These are phyloP conservation scores for Cygnus buccinator DNA, from an alignment of 2,113 vertebrate genomes.

Conservation along the genomic window DNA sequence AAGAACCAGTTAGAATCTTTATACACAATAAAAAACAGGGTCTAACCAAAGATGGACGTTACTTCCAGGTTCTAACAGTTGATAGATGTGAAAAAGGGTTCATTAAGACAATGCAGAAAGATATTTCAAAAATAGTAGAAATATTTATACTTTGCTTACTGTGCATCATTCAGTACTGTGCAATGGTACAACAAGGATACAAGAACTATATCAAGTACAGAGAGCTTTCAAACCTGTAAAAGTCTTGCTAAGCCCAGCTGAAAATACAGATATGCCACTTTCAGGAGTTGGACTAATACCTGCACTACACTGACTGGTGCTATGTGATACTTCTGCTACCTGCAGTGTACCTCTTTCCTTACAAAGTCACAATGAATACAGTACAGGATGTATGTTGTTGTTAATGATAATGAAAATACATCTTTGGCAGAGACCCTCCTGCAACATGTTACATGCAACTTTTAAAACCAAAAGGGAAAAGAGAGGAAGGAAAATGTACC, in stretches of 20 bases:
- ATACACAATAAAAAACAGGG: not conserved
- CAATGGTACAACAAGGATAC: not conserved
- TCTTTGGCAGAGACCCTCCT: not conserved
- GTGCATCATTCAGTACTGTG: fast-evolving
- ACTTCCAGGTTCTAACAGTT: not conserved
- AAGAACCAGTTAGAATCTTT: not conserved
- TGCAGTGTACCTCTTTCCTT: not conserved
- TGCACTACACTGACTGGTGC: not conserved
- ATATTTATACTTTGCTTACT: not conserved
- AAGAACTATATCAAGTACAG: not conserved
- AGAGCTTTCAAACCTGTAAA: not conserved
- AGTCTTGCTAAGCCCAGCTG: fast-evolving
- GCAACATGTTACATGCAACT: not conserved
- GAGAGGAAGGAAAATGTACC: not conserved
- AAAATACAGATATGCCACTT: not conserved
- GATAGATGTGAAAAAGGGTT: not conserved
- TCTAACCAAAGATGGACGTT: not conserved
- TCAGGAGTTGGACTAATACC: not conserved
- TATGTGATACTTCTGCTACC: not conserved
- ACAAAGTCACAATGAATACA: not conserved
- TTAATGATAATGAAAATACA: not conserved
- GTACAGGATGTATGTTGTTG: not conserved
- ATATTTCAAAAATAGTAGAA: not conserved
- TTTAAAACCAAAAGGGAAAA: not conserved
- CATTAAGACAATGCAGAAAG: not conserved